These are phyloP conservation scores for Macrosteles quadrilineatus DNA, from an alignment of 1,140 invertebrate species.

Conservation along the genomic window DNA sequence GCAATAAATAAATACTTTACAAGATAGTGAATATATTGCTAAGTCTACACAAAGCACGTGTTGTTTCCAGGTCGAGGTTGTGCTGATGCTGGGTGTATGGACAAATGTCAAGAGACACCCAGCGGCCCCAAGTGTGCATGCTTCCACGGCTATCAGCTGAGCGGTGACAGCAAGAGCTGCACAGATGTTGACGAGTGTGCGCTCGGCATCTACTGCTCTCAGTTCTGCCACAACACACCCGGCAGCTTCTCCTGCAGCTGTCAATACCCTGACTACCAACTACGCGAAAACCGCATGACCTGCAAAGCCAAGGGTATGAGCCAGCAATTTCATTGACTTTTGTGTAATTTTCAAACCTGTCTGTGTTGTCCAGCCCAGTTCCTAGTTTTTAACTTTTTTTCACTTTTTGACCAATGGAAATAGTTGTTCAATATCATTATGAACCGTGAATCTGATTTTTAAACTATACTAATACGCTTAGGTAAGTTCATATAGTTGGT, in stretches of 20 bases:
- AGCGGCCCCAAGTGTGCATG: slow-evolving; percentile 41
- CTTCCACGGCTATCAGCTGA: slow-evolving; percentile 36
- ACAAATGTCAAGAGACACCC: slow-evolving; percentile 42
- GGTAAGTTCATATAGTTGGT: too few relatives aligned
- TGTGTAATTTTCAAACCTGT: too few relatives aligned
- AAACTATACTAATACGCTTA: too few relatives aligned
- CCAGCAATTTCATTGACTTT: too few relatives aligned
- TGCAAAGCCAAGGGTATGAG: slow-evolving; percentile 62
- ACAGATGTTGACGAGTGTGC: slow-evolving; percentile 45
- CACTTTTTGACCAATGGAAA: too few relatives aligned
- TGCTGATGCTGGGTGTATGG: slow-evolving; percentile 34
- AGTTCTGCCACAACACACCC: slow-evolving; percentile 77
- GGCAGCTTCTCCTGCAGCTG: slow-evolving; percentile 87
- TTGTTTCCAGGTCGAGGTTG: slow-evolving; percentile 32
- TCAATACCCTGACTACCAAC: slow-evolving; percentile 66
- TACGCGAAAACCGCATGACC: slow-evolving; percentile 64
- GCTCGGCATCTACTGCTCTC: slow-evolving; percentile 71
- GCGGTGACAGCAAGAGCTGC: slow-evolving; percentile 38
- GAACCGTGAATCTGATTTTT: too few relatives aligned
- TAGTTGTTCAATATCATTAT: too few relatives aligned
- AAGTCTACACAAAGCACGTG: too few relatives aligned
- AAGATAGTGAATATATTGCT: too few relatives aligned
- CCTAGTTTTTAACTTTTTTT: too few relatives aligned
- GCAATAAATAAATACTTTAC: too few relatives aligned
- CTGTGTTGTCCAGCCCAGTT: too few relatives aligned